Conservation (phyloP, 2,797 vertebrate genomes). For the Molothrus ater region DNA sequence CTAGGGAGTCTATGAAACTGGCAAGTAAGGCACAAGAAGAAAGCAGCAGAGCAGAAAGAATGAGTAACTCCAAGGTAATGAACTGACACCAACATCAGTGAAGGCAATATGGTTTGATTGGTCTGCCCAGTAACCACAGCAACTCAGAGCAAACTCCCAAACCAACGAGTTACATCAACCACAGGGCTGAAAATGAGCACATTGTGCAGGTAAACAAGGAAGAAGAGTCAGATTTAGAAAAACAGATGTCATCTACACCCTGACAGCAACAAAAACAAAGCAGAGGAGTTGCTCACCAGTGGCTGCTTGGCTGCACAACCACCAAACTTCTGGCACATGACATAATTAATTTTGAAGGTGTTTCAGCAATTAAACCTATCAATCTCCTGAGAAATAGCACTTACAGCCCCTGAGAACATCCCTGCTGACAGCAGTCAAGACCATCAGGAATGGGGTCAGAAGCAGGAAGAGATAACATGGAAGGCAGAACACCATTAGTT, state of each 20-base stretch:
- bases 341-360: background rate
- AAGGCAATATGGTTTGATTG: background rate
- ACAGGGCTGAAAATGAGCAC: background rate
- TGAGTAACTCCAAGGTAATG: background rate
- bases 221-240: background rate
- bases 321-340: background rate
- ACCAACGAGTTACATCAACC: background rate
- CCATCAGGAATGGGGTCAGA: background rate
- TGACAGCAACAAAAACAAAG: background rate
- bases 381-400: background rate
- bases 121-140: background rate
- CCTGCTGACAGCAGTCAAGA: background rate
- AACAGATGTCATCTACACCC: background rate
- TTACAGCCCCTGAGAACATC: background rate
- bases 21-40: background rate
- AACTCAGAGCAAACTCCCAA: background rate
- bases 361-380: background rate
- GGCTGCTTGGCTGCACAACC: background rate
- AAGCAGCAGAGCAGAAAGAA: background rate
- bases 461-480: background rate
- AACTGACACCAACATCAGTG: background rate
- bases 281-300: background rate
- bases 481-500: background rate
- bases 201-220: background rate
- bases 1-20: background rate